A percentile compares a stretch with the other conserved stretches of the same genome.
These are phyloP conservation scores for Cantharis rufa DNA, from an alignment of 2,888 invertebrate genomes.

Conservation along the genomic window DNA sequence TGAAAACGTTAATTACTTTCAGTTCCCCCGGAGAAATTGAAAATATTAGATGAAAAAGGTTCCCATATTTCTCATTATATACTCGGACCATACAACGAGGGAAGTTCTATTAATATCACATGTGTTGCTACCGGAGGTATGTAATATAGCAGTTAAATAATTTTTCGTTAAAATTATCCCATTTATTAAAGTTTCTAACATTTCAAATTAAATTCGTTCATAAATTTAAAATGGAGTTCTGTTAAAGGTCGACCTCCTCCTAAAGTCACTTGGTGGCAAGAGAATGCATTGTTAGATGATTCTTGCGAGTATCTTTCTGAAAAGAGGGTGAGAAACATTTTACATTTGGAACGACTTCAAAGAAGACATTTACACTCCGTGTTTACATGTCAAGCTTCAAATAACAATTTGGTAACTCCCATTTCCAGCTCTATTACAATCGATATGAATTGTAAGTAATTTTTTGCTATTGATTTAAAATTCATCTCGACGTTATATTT, in stretches of 20 bases:
- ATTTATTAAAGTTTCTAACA: background rate
- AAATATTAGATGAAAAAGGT: slow-evolving; percentile 79
- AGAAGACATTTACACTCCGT: slow-evolving; percentile 68
- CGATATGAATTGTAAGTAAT: slow-evolving; percentile 72
- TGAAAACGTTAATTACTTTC: slow-evolving; percentile 45
- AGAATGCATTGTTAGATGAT: slow-evolving; percentile 70
- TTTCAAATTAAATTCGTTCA: slow-evolving; percentile 21
- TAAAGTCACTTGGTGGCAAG: slow-evolving; percentile 76
- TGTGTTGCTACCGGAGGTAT: slow-evolving; percentile 87
- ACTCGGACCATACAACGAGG: slow-evolving; percentile 85
- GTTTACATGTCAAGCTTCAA: slow-evolving; percentile 74
- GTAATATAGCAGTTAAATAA: slow-evolving; percentile 39
- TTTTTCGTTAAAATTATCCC: background rate
- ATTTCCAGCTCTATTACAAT: slow-evolving; percentile 67
- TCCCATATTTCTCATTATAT: slow-evolving; percentile 74
- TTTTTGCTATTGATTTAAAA: background rate
- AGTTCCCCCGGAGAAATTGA: slow-evolving; percentile 83
- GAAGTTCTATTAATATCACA: slow-evolving; percentile 77
- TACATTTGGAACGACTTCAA: slow-evolving; percentile 67
- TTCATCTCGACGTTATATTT: background rate
- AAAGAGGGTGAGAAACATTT: slow-evolving; percentile 69
- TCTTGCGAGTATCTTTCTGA: slow-evolving; percentile 68
- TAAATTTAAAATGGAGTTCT: background rate
- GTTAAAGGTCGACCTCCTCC: slow-evolving; percentile 71
- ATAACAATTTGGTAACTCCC: slow-evolving; percentile 70